phyloP scores from a whole-genome alignment of 64 coral and sea anemone species.

The Porites lutea region DNA sequence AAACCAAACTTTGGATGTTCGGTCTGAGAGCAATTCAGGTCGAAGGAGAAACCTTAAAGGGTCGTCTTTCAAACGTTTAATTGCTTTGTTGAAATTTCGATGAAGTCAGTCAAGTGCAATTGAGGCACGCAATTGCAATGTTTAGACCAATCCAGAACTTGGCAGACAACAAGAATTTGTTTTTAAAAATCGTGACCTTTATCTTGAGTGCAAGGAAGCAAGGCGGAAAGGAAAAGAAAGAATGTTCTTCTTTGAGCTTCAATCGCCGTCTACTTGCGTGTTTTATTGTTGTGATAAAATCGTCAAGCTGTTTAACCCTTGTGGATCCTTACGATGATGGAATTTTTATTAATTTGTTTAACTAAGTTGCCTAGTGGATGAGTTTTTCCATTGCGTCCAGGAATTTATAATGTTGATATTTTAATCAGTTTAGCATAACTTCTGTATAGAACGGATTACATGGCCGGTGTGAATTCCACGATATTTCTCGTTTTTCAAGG shows the following conservation, averaged over 20 bases:
- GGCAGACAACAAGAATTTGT: slow-evolving; percentile 8
- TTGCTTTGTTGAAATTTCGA: background rate
- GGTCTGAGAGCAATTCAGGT: background rate
- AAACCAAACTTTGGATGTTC: background rate
- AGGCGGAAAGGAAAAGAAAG: slow-evolving; percentile 1
- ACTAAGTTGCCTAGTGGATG: background rate
- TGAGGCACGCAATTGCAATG: background rate
- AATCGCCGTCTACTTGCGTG: background rate
- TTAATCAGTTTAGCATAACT: background rate
- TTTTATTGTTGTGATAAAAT: slow-evolving; percentile 11
- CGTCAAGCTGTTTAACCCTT: slow-evolving; percentile 23
- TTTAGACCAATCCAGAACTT: background rate
- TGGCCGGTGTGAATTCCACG: too few species aligned
- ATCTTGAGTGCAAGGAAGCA: background rate
- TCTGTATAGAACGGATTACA: too few species aligned
- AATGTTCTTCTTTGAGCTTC: background rate
- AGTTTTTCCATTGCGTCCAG: background rate
- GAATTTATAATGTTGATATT: background rate
- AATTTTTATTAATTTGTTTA: slow-evolving; percentile 19
- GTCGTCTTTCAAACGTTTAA: background rate
- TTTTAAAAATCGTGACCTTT: slow-evolving; percentile 16
- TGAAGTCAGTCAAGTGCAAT: background rate
- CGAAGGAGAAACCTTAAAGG: background rate
- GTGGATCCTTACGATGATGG: background rate
- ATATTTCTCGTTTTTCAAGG: background rate